Base-by-base conservation (phyloP, 2,888 invertebrate genomes). In the Aphodius sticticus region DNA sequence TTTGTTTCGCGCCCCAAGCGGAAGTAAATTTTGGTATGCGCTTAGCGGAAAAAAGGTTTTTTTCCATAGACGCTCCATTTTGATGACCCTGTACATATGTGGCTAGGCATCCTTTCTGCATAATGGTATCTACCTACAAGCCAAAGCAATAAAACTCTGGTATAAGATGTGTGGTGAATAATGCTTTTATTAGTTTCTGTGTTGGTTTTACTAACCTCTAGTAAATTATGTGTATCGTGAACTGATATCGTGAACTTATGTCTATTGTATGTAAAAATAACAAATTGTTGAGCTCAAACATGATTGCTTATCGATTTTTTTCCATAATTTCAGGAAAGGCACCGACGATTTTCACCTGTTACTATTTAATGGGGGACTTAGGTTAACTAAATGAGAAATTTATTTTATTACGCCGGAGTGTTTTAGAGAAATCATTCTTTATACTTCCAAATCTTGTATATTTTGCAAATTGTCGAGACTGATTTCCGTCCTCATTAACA, bases 261-360 rank as follows among this genome's bases (percentile, higher is more conserved):
- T 53, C 2, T 53, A 5, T 53, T 1, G 53, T 53, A 12, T 53
- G 53, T 53, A 26, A 26, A 26, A 26, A 26, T 26, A 53, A 53
- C 53, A 79, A 79, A 15, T 69, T n/a, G 78, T 81, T 79, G 79
- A 77, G 77, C 79, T 79, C 78, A 77, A 78, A 77, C 77, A 77
- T 79, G 69, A 69, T 79, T 80, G 79, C 77, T 79, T 79, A 77
- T 77, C 9, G 69, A 70, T 70, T 71, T 77, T 79, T 79, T 78
- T 69, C 77, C 77, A 79, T 81, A 78, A 35, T 81, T 79, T 79
- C 81, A 81, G 81, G 79, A 77, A 70, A 75, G 74, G 69, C 78
- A 70, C 78, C 76, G 72, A 77, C 75, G 72, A 74, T 74, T 81
- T 70, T 36, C 78, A 70, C 74, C 79, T 78, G 70, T 80, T 77